phyloP scores from a whole-genome alignment of 2,888 invertebrate species.

The Cheilosia urbana region DNA sequence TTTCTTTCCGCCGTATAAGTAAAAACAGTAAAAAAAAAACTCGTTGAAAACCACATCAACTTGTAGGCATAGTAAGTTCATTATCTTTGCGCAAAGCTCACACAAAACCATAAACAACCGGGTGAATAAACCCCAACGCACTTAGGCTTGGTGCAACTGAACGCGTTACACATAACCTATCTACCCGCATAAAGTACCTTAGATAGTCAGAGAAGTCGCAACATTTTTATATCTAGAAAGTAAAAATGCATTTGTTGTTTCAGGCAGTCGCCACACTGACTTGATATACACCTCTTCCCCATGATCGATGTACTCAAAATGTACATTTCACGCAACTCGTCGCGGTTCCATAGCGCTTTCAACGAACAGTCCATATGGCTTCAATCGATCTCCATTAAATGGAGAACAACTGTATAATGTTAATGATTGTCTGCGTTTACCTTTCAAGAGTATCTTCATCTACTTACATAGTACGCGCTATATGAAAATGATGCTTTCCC shows the following conservation, averaged over 20 bases:
- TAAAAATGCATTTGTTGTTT: conserved; percentile 34
- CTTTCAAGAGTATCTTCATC: conserved; percentile 3
- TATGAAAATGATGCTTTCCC: neutral
- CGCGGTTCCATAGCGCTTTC: conserved; percentile 12
- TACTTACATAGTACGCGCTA: neutral
- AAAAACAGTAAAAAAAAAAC: conserved; percentile 11
- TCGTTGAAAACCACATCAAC: conserved; percentile 29
- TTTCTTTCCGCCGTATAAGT: neutral
- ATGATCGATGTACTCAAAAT: conserved; percentile 15
- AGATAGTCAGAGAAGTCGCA: neutral
- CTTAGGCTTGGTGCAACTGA: conserved; percentile 25
- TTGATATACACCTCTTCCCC: conserved; percentile 4
- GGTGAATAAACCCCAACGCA: conserved; percentile 52
- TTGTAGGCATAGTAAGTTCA: conserved; percentile 23
- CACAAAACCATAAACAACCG: conserved; percentile 51
- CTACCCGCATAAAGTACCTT: conserved; percentile 13
- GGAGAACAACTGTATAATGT: conserved; percentile 12
- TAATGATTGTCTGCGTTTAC: conserved; percentile 22
- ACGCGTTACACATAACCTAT: neutral
- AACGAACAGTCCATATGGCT: conserved; percentile 13
- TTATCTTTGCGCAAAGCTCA: conserved; percentile 20
- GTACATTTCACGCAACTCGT: conserved; percentile 42
- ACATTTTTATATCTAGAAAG: conserved; percentile 28
- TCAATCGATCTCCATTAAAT: conserved; percentile 42
- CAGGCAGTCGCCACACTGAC: conserved; percentile 5